phyloP scores from a whole-genome alignment of 1,140 invertebrate species.

The Drosophila orosa region DNA sequence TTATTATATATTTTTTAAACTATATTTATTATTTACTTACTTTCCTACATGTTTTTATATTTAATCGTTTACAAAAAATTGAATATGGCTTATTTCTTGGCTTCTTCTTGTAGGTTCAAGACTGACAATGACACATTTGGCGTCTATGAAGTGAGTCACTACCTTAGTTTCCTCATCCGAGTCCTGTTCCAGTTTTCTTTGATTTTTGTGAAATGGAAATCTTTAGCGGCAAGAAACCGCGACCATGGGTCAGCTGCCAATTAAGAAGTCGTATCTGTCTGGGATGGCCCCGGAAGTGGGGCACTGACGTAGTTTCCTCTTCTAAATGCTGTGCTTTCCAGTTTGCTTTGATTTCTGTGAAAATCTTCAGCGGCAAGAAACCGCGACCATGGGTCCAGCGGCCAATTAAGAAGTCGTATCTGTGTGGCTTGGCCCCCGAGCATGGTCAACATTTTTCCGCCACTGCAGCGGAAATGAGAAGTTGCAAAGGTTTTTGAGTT shows the following conservation, averaged over 20 bases:
- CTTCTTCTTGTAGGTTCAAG: no score
- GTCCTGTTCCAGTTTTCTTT: not conserved
- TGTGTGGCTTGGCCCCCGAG: slow-evolving; percentile 1
- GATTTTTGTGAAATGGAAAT: not conserved
- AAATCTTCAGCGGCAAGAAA: not conserved
- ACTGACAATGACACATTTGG: slow-evolving; percentile 18
- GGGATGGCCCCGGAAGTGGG: not conserved
- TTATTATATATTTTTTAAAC: no score
- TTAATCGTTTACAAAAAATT: no score
- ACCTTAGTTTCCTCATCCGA: not conserved
- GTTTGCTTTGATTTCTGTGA: not conserved
- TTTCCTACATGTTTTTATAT: no score
- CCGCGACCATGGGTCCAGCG: slow-evolving; percentile 6
- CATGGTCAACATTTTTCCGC: slow-evolving; percentile 18
- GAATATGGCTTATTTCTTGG: no score
- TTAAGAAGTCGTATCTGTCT: slow-evolving; percentile 1
- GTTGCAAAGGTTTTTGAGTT: not conserved
- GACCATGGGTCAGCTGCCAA: slow-evolving; percentile 7
- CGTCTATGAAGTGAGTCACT: slow-evolving; percentile 10
- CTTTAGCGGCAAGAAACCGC: not conserved
- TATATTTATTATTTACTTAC: no score
- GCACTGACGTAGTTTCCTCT: not conserved
- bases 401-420: slow-evolving; percentile 5
- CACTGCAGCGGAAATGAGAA: slow-evolving; percentile 13
- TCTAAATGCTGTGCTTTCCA: not conserved